phyloP scores from a whole-genome alignment of 2,113 vertebrate species.

The Sceloporus undulatus region DNA sequence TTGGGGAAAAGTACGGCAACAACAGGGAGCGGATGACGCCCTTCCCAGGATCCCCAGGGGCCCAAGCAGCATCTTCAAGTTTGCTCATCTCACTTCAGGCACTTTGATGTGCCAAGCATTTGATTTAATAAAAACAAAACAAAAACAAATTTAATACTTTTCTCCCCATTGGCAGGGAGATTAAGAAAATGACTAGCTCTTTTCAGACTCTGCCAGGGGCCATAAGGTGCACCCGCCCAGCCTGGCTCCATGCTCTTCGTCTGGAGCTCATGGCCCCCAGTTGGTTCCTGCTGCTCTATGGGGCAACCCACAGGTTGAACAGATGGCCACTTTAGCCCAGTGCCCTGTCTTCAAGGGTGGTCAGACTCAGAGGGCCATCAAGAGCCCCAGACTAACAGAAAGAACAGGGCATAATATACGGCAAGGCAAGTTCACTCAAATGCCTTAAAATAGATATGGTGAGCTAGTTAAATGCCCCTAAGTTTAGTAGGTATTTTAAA shows the following conservation, averaged over 20 bases:
- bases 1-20: neutral
- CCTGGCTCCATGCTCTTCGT: neutral
- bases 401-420: neutral
- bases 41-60: neutral
- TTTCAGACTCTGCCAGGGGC: constrained; percentile 25
- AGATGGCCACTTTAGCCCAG: neutral
- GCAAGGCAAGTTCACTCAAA: too few relatives aligned
- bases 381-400: neutral
- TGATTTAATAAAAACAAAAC: constrained; percentile 1
- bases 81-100: constrained; percentile 14
- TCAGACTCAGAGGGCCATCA: neutral
- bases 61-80: neutral
- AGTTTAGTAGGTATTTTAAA: neutral
- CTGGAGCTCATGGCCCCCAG: neutral
- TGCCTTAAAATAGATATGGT: neutral
- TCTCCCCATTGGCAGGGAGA: neutral
- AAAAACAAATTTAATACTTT: neutral
- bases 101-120: neutral
- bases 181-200: constrained; percentile 31
- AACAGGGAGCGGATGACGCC: neutral
- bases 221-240: neutral
- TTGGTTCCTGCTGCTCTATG: neutral
- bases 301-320: neutral
- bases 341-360: neutral
- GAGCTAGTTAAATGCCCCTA: too few relatives aligned